Conservation (phyloP, 64 coral and sea anemone genomes). For the Orbicella faveolata region DNA sequence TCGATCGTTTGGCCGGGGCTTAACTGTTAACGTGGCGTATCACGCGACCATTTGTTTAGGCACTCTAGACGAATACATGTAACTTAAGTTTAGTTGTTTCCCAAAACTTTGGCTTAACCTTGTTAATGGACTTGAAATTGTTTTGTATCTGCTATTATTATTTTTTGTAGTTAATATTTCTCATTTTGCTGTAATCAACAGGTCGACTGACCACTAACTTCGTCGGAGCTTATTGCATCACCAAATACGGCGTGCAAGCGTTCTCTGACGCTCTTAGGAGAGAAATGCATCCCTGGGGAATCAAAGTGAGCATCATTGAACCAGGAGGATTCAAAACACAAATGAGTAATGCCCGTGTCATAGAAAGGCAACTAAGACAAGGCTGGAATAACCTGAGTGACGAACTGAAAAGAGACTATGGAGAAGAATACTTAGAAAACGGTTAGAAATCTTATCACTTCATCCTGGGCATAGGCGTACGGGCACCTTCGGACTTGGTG, state of each 20-base stretch:
- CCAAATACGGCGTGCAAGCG: conserved; percentile 20
- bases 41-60: too few relatives aligned
- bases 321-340: conserved; percentile 1
- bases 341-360: neutral
- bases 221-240: neutral
- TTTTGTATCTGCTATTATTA: too few relatives aligned
- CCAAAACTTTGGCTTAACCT: too few relatives aligned
- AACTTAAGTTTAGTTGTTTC: too few relatives aligned
- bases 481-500: too few relatives aligned
- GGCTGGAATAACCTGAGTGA: neutral
- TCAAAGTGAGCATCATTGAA: conserved; percentile 16
- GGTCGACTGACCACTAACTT: neutral
- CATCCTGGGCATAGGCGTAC: too few relatives aligned
- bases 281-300: conserved; percentile 26
- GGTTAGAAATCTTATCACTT: neutral
- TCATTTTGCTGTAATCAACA: neutral
- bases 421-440: conserved; percentile 21
- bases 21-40: too few relatives aligned
- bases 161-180: too few relatives aligned
- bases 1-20: too few relatives aligned
- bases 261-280: conserved; percentile 18
- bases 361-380: neutral
- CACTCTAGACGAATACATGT: too few relatives aligned
- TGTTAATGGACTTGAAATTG: too few relatives aligned
- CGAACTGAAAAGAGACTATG: conserved; percentile 18